phyloP scores from a whole-genome alignment of 2,113 vertebrate species.

The Podarcis muralis region DNA sequence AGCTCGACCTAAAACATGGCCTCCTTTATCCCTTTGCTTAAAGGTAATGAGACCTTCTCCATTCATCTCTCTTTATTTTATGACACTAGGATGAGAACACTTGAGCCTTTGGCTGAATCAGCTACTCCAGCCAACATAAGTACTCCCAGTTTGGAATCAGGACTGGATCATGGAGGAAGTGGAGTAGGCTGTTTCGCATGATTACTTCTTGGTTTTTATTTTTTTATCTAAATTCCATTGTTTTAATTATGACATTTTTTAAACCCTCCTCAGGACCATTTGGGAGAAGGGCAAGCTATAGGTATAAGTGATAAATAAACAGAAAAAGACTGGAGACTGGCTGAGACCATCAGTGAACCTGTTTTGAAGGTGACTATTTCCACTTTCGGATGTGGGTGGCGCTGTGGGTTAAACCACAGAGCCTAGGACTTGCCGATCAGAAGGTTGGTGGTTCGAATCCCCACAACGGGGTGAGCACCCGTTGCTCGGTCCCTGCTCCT shows the following conservation, averaged over 20 bases:
- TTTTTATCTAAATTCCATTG: not conserved
- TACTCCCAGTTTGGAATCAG: not conserved
- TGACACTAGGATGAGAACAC: not conserved
- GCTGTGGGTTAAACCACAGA: too few relatives aligned
- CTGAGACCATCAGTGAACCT: not conserved
- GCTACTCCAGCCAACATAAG: not conserved
- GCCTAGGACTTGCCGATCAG: too few relatives aligned
- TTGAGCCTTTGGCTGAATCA: not conserved
- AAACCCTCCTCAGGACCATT: not conserved
- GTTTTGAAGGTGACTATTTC: not conserved
- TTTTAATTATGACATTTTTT: too few relatives aligned
- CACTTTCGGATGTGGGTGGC: too few relatives aligned
- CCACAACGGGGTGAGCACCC: too few relatives aligned
- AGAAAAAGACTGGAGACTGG: not conserved
- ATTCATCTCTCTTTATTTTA: constrained; percentile 15
- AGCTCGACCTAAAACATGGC: not conserved
- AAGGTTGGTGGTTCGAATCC: too few relatives aligned
- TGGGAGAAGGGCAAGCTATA: not conserved
- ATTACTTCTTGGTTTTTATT: not conserved
- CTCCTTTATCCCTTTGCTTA: not conserved
- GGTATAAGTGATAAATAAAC: too few relatives aligned
- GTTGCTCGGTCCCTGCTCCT: too few relatives aligned
- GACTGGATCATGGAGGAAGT: not conserved
- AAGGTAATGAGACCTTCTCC: not conserved
- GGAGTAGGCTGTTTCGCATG: not conserved